These are phyloP conservation scores for Corvus moneduloides DNA, from an alignment of 2,113 vertebrate species.

Conservation along the genomic window DNA sequence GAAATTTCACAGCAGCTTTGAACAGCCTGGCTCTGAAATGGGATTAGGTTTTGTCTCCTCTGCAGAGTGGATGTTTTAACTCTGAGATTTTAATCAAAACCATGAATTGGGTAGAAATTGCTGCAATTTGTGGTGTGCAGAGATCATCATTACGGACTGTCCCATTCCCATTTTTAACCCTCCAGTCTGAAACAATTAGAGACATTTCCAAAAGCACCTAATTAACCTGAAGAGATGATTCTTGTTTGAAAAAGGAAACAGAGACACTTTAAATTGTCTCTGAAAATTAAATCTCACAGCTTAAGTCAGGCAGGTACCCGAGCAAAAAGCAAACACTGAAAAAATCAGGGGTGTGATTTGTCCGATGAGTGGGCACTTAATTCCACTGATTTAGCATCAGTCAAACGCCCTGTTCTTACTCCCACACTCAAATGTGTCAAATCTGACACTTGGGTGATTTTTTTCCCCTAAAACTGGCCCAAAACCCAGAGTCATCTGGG, in stretches of 20 bases:
- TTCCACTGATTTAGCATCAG: background rate
- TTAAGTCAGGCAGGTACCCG: background rate
- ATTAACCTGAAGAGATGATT: background rate
- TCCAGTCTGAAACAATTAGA: background rate
- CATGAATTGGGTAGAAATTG: background rate
- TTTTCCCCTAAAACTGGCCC: background rate
- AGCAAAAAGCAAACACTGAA: background rate
- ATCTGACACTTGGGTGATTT: background rate
- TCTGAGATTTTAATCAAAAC: background rate
- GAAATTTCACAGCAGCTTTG: background rate
- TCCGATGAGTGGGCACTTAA: background rate
- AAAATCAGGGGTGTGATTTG: background rate
- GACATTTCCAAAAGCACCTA: background rate
- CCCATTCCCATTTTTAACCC: background rate
- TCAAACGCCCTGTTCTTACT: background rate
- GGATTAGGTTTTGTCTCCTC: background rate
- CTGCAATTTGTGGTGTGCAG: background rate
- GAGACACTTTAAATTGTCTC: background rate
- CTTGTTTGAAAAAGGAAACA: background rate
- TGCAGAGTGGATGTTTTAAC: background rate
- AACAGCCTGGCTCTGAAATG: background rate
- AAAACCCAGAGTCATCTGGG: background rate
- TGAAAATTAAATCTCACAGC: background rate
- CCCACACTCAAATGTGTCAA: background rate
- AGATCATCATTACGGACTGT: background rate